Evolutionary conservation across 2,113 vertebrate genomes (phyloP).

Genomic region (Leucopternis melanops): DNA sequence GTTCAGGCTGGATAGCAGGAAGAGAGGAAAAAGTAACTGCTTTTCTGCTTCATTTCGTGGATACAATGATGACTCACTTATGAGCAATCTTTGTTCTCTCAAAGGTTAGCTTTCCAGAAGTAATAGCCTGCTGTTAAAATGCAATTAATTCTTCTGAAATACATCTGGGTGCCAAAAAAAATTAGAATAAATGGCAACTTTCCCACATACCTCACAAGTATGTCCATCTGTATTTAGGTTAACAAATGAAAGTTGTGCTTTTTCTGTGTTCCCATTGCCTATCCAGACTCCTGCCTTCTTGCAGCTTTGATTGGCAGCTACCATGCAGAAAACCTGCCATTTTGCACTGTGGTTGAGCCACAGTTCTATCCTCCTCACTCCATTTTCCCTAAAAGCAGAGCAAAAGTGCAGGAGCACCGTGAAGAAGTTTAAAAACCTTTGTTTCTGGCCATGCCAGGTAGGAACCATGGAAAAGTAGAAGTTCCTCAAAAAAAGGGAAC

Average conservation of each 20-base stretch:
- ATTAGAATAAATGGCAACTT: neutral
- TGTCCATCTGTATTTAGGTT: conserved; percentile 76
- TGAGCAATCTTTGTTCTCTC: neutral
- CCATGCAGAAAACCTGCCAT: conserved; percentile 50
- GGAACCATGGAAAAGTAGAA: neutral
- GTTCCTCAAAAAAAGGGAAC: neutral
- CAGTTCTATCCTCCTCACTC: neutral
- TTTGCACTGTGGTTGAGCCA: neutral
- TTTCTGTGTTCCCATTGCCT: conserved; percentile 80
- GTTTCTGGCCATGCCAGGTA: neutral
- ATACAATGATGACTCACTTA: neutral
- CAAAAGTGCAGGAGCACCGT: neutral
- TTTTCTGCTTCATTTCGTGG: neutral
- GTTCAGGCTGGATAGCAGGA: neutral
- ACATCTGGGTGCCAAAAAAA: neutral
- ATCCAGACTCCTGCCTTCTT: conserved; percentile 76
- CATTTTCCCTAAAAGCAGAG: neutral
- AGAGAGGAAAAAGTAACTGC: neutral
- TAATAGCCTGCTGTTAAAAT: neutral
- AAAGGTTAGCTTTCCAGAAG: neutral
- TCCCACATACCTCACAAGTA: conserved; percentile 75
- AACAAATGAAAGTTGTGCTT: conserved; percentile 77
- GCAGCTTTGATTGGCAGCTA: conserved; percentile 57
- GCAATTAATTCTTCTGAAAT: neutral
- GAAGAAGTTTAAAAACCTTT: neutral